phyloP scores from a whole-genome alignment of 2,888 invertebrate species.

The Sminthurinus aureus region DNA sequence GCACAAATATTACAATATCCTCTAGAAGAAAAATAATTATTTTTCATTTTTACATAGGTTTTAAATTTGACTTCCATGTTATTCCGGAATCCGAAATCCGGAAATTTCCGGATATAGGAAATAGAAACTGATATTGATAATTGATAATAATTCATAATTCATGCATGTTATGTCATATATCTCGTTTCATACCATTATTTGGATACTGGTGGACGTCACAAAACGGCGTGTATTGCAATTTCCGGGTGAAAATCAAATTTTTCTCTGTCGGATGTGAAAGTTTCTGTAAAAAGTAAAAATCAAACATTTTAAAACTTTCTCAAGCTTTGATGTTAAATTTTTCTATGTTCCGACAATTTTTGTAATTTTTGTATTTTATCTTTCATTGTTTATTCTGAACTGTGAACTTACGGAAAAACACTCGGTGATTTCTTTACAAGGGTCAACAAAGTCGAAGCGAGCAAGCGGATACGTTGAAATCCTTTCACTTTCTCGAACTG shows the following conservation, averaged over 20 bases:
- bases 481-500: conserved; percentile 17
- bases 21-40: too few relatives aligned
- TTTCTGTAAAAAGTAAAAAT: conserved; percentile 7
- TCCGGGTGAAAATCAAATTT: conserved; percentile 20
- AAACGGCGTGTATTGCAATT: conserved; percentile 47
- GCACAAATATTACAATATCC: conserved; percentile 43
- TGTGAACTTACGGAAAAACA: conserved; percentile 44
- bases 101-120: too few relatives aligned
- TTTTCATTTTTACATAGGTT: too few relatives aligned
- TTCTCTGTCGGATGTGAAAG: conserved; percentile 25
- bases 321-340: too few relatives aligned
- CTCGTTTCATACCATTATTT: conserved; percentile 44
- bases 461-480: conserved; percentile 38
- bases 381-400: not conserved
- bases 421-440: conserved; percentile 40
- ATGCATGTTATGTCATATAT: too few relatives aligned
- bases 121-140: too few relatives aligned
- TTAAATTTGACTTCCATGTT: too few relatives aligned
- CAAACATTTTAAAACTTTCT: too few relatives aligned
- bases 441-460: conserved; percentile 40
- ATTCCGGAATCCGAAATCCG: too few relatives aligned
- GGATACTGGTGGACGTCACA: conserved; percentile 49
- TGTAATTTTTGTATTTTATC: not conserved
- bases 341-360: not conserved
- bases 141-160: too few relatives aligned